Base-by-base conservation (phyloP, 2,113 vertebrate genomes). In the Channa argus region DNA sequence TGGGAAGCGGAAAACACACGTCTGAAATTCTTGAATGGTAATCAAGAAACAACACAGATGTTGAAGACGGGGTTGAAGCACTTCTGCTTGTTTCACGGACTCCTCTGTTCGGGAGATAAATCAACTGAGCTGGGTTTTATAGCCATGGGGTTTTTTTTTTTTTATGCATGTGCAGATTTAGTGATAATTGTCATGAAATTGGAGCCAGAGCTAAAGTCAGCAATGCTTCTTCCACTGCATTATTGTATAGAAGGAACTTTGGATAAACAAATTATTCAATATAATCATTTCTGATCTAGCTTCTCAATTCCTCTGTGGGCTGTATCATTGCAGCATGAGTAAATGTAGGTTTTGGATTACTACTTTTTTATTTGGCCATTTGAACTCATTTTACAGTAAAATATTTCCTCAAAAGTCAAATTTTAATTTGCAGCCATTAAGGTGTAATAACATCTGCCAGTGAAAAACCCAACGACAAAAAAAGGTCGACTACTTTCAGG, bases 101-200 rank as follows among this genome's bases (percentile, higher is more conserved):
- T 80, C 14, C 2, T 56, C 3, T 50, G 39, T 61, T 58, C 34
- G 6, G 13, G 59, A 36, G 54, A 58, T 8, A 50, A 74, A n/a
- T 11, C 37, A 3, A 14, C 54, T 5, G 44, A 2, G 11, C 56
- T 59, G 5, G 5, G 56, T 49, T 54, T 37, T 62, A 46, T 34
- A 56, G 38, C 44, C 52, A 1, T 24, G 43, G 6, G 11, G 51
- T 14, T 58, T 24, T 36, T 12, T 56, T 67, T 65, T 12, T 46
- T 68, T 64, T 6, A 2, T 37, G 15, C 24, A n/a, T 47, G 74
- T 75, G 78, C 82, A 58, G 62, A 69, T 63, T 46, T 34, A 24
- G 24, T 9, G 24, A 60, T 39, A 77, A 49, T 50, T 46, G 58
- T 15, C 24, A 54, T 38, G 63, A 38, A 37, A 53, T 58, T n/a